phyloP scores from a whole-genome alignment of 2,888 invertebrate species.

The Drosophila helvetica region DNA sequence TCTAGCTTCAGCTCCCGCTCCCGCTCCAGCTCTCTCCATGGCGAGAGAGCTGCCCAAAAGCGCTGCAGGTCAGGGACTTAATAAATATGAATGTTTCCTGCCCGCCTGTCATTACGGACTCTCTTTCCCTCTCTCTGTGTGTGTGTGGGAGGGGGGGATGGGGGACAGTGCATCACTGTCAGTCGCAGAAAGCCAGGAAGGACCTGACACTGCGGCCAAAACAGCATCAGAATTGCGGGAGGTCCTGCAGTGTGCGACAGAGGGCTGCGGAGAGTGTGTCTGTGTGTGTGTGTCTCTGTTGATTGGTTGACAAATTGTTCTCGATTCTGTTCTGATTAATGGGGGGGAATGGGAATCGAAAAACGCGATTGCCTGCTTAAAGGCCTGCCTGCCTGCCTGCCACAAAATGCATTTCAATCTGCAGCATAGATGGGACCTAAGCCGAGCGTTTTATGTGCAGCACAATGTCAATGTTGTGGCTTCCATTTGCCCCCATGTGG shows the following conservation, averaged over 20 bases:
- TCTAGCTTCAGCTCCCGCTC: neutral
- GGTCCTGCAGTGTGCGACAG: neutral
- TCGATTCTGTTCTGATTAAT: constrained; percentile 40
- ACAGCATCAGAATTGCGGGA: constrained; percentile 1
- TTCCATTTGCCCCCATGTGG: constrained; percentile 21
- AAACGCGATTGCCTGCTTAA: constrained; percentile 14
- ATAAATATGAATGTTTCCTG: constrained; percentile 63
- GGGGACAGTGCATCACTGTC: constrained; percentile 51
- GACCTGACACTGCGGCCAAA: constrained; percentile 36
- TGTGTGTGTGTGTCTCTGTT: neutral
- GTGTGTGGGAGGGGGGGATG: neutral
- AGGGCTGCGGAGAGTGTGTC: neutral
- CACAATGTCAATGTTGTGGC: constrained; percentile 14
- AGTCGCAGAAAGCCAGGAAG: constrained; percentile 27
- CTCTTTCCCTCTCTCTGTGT: too few relatives aligned
- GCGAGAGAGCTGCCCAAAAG: constrained; percentile 16
- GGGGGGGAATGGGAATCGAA: constrained; percentile 4
- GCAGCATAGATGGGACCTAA: neutral
- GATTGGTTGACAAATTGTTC: constrained; percentile 33
- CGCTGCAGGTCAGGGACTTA: constrained; percentile 52
- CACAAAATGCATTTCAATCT: constrained; percentile 16
- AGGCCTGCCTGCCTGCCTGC: constrained; percentile 1
- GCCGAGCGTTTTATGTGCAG: constrained; percentile 1
- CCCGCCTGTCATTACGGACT: neutral
- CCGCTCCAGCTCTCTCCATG: neutral